Percentiles rank a stretch among this genome's conserved stretches.
Evolutionary conservation across 2,888 invertebrate genomes (phyloP).

Genomic region (Diabrotica balteata): DNA sequence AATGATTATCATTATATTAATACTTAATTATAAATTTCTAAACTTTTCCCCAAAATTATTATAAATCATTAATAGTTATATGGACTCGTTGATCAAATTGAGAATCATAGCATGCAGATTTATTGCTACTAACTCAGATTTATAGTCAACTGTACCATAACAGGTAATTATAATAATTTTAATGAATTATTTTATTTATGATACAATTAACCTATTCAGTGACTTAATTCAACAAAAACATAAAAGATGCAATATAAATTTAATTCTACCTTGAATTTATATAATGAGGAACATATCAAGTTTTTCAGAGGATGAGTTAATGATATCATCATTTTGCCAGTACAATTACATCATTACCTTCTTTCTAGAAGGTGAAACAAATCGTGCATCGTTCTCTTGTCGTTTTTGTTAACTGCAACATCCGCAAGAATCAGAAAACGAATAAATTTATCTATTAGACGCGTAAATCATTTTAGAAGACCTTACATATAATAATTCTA

Average conservation of each 20-base stretch:
- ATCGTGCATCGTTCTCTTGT: constrained; percentile 31
- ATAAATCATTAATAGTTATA: too few relatives aligned
- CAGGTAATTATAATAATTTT: too few relatives aligned
- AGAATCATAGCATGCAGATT: too few relatives aligned
- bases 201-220: constrained; percentile 7
- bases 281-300: constrained; percentile 38
- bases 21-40: too few relatives aligned
- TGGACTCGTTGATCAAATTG: too few relatives aligned
- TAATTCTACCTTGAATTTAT: constrained; percentile 11
- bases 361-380: constrained; percentile 41
- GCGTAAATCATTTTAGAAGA: not conserved
- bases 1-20: too few relatives aligned
- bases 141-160: too few relatives aligned
- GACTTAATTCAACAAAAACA: constrained; percentile 3
- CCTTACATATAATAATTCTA: constrained; percentile 5
- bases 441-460: too few relatives aligned
- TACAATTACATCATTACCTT: constrained; percentile 45
- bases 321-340: constrained; percentile 45
- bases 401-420: constrained; percentile 28
- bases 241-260: constrained; percentile 1
- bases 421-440: constrained; percentile 13
- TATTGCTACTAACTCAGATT: too few relatives aligned
- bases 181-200: not conserved
- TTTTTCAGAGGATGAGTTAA: constrained; percentile 42
- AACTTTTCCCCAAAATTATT: too few relatives aligned